Conservation (phyloP, 2,888 invertebrate genomes). For the Tanaodytes sp. region DNA sequence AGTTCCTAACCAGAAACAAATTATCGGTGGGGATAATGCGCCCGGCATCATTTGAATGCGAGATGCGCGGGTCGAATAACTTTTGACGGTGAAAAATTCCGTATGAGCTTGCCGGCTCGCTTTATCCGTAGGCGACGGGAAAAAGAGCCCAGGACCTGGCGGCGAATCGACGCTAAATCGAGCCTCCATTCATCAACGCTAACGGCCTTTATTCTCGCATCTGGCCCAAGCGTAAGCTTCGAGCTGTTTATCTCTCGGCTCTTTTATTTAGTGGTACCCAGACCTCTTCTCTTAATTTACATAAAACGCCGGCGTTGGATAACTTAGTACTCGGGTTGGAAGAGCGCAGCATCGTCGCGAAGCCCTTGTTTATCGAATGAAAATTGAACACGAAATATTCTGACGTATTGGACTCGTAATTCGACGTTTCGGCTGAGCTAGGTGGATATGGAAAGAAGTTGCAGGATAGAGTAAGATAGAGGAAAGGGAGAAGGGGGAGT, state of each 20-base stretch:
- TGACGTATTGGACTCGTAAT: too few species aligned
- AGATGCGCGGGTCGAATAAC: slow-evolving; percentile 29
- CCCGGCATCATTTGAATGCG: slow-evolving; percentile 20
- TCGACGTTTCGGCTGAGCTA: too few species aligned
- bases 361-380: too few species aligned
- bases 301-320: slow-evolving; percentile 53
- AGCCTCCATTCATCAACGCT: slow-evolving; percentile 59
- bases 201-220: slow-evolving; percentile 60
- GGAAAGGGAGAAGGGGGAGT: too few species aligned
- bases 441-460: too few species aligned
- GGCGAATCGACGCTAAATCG: slow-evolving; percentile 56
- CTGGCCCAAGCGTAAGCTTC: slow-evolving; percentile 70
- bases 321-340: slow-evolving; percentile 34
- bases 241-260: slow-evolving; percentile 54
- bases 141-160: slow-evolving; percentile 39
- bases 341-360: slow-evolving; percentile 26
- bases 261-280: slow-evolving; percentile 53
- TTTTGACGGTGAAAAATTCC: slow-evolving; percentile 34
- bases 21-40: too few species aligned
- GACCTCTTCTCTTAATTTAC: slow-evolving; percentile 54
- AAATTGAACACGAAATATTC: too few species aligned
- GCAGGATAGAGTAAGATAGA: too few species aligned
- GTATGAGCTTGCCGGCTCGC: slow-evolving; percentile 39
- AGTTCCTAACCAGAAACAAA: too few species aligned
- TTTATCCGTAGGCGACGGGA: slow-evolving; percentile 32